Conservation (phyloP, 1,140 invertebrate genomes). For the Episyrphus balteatus region DNA sequence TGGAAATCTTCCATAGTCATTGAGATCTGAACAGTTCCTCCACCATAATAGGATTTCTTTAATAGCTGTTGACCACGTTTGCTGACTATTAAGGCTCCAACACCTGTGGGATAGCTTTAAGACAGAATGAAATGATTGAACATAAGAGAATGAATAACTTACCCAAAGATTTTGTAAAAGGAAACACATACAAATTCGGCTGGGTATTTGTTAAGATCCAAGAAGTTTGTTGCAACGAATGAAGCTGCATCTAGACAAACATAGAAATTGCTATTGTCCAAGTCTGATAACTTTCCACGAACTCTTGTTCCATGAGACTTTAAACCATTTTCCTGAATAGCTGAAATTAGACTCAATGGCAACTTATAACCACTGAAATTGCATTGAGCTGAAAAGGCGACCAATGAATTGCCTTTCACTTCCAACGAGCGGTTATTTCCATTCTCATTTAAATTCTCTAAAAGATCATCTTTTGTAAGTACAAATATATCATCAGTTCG, state of each 20-base stretch:
- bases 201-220: constrained; percentile 60
- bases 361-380: constrained; percentile 92
- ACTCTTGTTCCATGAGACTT: constrained; percentile 23
- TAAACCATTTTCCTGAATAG: constrained; percentile 51
- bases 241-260: constrained; percentile 78
- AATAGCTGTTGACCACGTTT: constrained; percentile 53
- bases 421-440: too few species aligned
- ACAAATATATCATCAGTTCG: constrained; percentile 41
- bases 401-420: constrained; percentile 47
- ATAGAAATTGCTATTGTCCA: constrained; percentile 52
- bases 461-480: constrained; percentile 41
- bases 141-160: neutral
- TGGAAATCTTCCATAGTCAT: constrained; percentile 58
- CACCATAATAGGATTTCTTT: constrained; percentile 76
- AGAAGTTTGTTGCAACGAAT: constrained; percentile 62
- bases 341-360: constrained; percentile 60
- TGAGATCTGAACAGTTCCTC: constrained; percentile 78
- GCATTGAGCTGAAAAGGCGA: constrained; percentile 84
- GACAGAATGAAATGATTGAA: neutral
- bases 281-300: neutral
- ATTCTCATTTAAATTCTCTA: constrained; percentile 17
- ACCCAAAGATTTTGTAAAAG: constrained; percentile 97
- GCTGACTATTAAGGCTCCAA: constrained; percentile 75
- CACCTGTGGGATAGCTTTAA: constrained; percentile 70
- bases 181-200: constrained; percentile 88